Base-by-base conservation (phyloP, 37 sponge, comb jelly and placozoan genomes). In the Cliona cf. orientalis region DNA sequence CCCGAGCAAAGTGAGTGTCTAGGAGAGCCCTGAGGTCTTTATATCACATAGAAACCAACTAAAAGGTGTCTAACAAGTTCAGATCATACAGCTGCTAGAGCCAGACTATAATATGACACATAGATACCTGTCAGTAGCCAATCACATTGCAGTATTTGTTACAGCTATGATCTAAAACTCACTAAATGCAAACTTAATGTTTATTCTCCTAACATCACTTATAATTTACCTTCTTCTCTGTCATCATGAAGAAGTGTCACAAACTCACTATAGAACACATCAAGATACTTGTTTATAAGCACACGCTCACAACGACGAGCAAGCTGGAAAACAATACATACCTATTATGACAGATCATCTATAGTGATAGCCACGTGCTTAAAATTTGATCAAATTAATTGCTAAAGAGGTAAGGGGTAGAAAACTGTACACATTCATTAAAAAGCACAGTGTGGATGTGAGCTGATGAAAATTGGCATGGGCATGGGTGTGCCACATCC, bases 201-300 rank as follows among this genome's bases (percentile, higher is more conserved):
- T 11, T 49, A 19, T 19, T 49, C 14, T 49, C 55, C 14, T 49
- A 49, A n/a, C n/a, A n/a, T n/a, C n/a, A n/a, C n/a, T n/a, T n/a
- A 11, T 4, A 4, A 37, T 63, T 39, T 55, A 96, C 97, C 97
- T 67, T 95, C 91, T 38, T 85, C 85, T 43, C 79, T 92, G 57
- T 97, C 93, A 62, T 92, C 85, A 22, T 71, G 71, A 49, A 97
- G 82, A 17, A 97, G 85, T 22, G 69, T 46, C 21, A 78, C 38
- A 62, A 97, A 97, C 82, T 95, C 98, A 1, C 88, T 42, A 57
- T 90, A 87, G 72, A 97, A 92, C 41, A 83, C 66, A 6, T 97
- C 93, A n/a, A 97, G 81, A 65, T 95, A 95, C 29, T 80, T 92
- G 57, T 87, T 70, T 5, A 97, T 95, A 31, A 97, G 78, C 42